phyloP scores from a whole-genome alignment of 2,113 vertebrate genomes.

The Gobius niger region DNA sequence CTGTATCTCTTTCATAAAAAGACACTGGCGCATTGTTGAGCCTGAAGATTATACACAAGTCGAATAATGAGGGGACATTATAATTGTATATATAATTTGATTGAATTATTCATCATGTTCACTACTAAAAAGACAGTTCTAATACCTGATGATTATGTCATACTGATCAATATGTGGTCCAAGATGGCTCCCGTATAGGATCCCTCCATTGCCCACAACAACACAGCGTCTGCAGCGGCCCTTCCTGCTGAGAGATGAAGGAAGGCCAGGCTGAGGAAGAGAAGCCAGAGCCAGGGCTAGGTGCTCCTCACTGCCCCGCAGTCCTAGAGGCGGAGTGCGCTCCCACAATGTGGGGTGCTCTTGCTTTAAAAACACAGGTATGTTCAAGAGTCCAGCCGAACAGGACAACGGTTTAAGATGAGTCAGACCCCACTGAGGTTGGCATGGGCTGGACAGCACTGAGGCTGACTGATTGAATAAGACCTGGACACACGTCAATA shows the following conservation, averaged over 20 bases:
- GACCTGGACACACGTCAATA: constrained; percentile 41
- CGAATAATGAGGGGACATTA: neutral
- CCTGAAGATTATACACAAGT: constrained; percentile 47
- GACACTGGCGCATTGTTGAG: constrained; percentile 79
- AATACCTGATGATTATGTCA: constrained; percentile 78
- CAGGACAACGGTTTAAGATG: constrained; percentile 54
- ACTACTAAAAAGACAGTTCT: too few relatives aligned
- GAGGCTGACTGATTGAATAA: constrained; percentile 67
- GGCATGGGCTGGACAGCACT: constrained; percentile 65
- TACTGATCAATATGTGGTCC: constrained; percentile 80
- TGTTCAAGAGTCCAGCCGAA: constrained; percentile 53
- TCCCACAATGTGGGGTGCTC: constrained; percentile 37
- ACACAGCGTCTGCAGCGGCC: constrained; percentile 72
- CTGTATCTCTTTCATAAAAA: constrained; percentile 75
- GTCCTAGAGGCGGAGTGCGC: constrained; percentile 71
- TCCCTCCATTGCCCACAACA: constrained; percentile 78
- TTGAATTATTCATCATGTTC: too few relatives aligned
- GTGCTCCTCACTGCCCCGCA: constrained; percentile 68
- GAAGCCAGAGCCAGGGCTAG: constrained; percentile 56
- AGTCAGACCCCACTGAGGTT: constrained; percentile 53
- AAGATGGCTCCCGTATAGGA: constrained; percentile 75
- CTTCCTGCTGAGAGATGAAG: constrained; percentile 36
- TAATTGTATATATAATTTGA: too few relatives aligned
- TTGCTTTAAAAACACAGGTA: constrained; percentile 72
- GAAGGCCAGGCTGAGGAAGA: constrained; percentile 66